phyloP scores from a whole-genome alignment of 2,888 invertebrate species.

The Lypha dubia region DNA sequence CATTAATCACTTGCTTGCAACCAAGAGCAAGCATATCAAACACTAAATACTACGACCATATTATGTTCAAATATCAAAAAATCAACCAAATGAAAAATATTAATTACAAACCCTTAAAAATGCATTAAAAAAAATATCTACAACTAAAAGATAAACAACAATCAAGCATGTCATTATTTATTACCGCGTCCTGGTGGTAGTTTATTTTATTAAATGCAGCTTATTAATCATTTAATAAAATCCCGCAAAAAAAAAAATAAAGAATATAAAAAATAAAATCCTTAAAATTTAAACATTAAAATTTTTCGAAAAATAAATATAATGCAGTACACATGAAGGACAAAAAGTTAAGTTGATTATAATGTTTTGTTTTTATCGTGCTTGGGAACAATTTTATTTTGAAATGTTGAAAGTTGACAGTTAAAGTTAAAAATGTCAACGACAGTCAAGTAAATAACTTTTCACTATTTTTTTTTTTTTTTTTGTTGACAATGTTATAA shows the following conservation, averaged over 20 bases:
- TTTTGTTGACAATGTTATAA: conserved; percentile 73
- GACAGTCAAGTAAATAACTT: conserved; percentile 71
- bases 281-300: conserved; percentile 31
- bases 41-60: not conserved
- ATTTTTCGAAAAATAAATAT: conserved; percentile 8
- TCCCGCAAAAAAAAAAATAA: too few species aligned
- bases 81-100: conserved; percentile 19
- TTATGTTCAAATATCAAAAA: conserved; percentile 14
- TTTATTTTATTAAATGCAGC: conserved; percentile 69
- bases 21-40: conserved; percentile 9
- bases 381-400: conserved; percentile 61
- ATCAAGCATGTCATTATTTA: conserved; percentile 72
- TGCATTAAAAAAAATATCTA: conserved; percentile 67
- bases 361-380: conserved; percentile 53
- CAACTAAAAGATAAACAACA: conserved; percentile 66
- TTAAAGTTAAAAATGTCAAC: conserved; percentile 70
- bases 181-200: conserved; percentile 55
- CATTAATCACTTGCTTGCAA: conserved; percentile 54
- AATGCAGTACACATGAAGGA: not conserved
- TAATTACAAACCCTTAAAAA: conserved; percentile 74
- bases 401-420: conserved; percentile 50
- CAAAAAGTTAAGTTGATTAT: conserved; percentile 30
- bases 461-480: too few species aligned
- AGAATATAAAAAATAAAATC: too few species aligned
- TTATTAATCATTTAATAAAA: conserved; percentile 69